Base-by-base conservation (phyloP, 2,113 vertebrate species). In the Saguinus midas region DNA sequence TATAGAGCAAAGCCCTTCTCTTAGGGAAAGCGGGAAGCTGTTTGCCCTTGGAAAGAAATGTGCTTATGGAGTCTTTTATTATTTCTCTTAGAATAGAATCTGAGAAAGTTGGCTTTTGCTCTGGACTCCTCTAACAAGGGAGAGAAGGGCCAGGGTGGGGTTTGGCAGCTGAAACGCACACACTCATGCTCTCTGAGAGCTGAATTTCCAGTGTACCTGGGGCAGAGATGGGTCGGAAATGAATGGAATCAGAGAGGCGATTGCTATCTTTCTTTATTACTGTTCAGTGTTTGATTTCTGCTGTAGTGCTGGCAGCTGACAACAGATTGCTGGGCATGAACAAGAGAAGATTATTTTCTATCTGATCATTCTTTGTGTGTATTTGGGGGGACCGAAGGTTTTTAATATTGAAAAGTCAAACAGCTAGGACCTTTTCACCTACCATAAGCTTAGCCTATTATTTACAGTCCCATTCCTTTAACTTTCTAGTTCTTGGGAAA, bases 201-300 rank as follows among this genome's bases (percentile, higher is more conserved):
- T 72, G 10, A 66, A 1, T 91, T 96, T 92, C 81, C 1, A 0
- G 10, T n/a, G 27, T 35, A 23, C 50, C 2, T 27, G 17, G 50
- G 52, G 32, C 20, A 1, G 20, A 82, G 16, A 45, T 6, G 5
- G 68, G 40, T 5, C 5, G 0, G 21, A 10, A 83, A 23, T 61
- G 35, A 94, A 84, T 1, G 37, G 48, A 55, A 16, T 20, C 0
- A 1, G 8, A 20, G 52, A 48, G 6, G 3, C 0, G 8, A 52
- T 97, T 20, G 48, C 64, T 45, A 27, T 91, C 58, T 76, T 82
- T 79, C 87, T 91, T 90, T 32, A 2, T 91, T 72, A 35, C 86
- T 0, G 6, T 40, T 88, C 17, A 37, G 57, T 17, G 27, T 96
- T 96, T 93, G 89, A 91, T 91, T 98, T 97, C 82, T 78, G 43